Base-by-base conservation (phyloP, 2,888 invertebrate species). In the Leucophora obtusa region DNA sequence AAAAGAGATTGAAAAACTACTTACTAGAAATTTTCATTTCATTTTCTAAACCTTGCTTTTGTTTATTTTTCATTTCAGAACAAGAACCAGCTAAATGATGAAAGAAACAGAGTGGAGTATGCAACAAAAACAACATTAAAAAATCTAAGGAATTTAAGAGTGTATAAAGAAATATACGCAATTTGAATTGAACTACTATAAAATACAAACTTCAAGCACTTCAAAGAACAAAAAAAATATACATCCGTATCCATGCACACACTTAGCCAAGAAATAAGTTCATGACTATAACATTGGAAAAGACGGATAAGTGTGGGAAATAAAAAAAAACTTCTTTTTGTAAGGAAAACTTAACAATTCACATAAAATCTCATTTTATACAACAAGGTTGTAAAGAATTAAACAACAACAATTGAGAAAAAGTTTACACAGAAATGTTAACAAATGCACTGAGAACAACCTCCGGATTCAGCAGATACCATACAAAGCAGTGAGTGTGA, bases 11-110 rank as follows among this genome's bases (percentile, higher is more conserved):
- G 43, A 51, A 51, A 66, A n/a, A 28, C 11, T 47, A 60, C 60
- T 69, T 69, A 62, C 35, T 62, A 35, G 63, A 75, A 56, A 56
- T 54, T 38, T 69, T 62, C 56, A 47, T 11, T 62, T 50, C 17
- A 62, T 56, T 63, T 56, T 50, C 54, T 14, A 33, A 56, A 15
- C 15, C 51, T 75, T 59, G 17, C 33, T 54, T 38, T 68, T 68
- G n/a, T 60, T 68, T 18, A 50, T 21, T 58, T 69, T 56, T 51
- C 69, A 28, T 76, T 76, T 76, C 53, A 77, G 76, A 35, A n/a
- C 51, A 33, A 65, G 47, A 21, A 59, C 51, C 38, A 75, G 4
- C 18, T 47, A 35, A 53, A 58, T 38, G 1, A 35, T 38, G 3
- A 21, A 62, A 24, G 11, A 10, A 38, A 47, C 54, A 56, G 10